Percentiles rank a stretch among this genome's conserved stretches.
phyloP scores from a whole-genome alignment of 2,113 vertebrate species.

The Chloroceryle aenea region DNA sequence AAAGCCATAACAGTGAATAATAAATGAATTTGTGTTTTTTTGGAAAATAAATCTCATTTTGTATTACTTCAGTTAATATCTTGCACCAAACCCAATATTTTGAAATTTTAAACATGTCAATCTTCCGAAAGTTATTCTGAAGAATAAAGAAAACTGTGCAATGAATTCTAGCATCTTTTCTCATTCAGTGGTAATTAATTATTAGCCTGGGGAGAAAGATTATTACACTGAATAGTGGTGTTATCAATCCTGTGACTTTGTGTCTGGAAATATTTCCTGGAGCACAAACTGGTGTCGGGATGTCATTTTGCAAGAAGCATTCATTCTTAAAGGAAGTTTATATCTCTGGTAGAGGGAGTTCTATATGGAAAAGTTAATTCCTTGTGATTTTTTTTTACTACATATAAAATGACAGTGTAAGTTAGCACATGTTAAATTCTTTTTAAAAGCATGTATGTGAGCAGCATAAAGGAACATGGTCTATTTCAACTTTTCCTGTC shows the following conservation, averaged over 20 bases:
- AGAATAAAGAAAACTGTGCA: neutral
- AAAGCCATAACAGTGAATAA: neutral
- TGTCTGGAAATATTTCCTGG: neutral
- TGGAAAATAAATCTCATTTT: neutral
- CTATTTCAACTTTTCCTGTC: neutral
- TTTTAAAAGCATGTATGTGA: neutral
- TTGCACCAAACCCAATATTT: neutral
- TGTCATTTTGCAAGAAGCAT: neutral
- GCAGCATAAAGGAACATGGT: neutral
- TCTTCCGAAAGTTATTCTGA: neutral
- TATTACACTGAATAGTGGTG: neutral
- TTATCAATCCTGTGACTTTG: neutral
- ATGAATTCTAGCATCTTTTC: neutral
- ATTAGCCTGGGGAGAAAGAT: neutral
- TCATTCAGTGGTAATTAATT: neutral
- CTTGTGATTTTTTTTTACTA: neutral
- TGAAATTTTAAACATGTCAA: neutral
- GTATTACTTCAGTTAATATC: neutral
- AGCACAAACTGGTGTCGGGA: neutral
- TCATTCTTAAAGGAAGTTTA: neutral
- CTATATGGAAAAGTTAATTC: neutral
- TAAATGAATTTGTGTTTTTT: neutral
- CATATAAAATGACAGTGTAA: neutral
- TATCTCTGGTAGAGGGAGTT: neutral
- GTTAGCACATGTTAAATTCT: neutral